phyloP scores from a whole-genome alignment of 2,113 vertebrate genomes.

The Nyctereutes procyonoides region DNA sequence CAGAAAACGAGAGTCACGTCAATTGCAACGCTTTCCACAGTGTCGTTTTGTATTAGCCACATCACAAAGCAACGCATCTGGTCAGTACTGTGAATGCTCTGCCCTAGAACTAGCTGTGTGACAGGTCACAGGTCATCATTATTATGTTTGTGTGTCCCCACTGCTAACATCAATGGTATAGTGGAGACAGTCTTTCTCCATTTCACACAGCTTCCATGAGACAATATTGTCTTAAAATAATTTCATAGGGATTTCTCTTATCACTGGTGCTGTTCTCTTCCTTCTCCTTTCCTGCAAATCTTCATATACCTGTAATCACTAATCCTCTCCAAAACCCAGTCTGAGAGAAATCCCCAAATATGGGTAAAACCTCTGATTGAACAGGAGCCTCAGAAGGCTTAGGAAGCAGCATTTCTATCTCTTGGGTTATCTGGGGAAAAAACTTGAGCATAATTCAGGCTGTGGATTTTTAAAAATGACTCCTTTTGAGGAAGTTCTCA shows the following conservation, averaged over 20 bases:
- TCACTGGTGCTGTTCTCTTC: neutral
- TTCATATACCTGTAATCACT: fast-evolving
- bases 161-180: fast-evolving
- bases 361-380: fast-evolving
- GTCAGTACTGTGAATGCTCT: neutral
- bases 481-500: neutral
- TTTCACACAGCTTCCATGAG: neutral
- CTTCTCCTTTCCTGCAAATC: neutral
- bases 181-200: neutral
- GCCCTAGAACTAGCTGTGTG: fast-evolving
- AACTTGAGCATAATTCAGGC: neutral
- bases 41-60: neutral
- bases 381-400: neutral
- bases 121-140: neutral
- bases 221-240: neutral
- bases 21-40: fast-evolving
- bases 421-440: neutral
- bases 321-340: neutral
- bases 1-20: neutral
- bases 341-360: neutral
- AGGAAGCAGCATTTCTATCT: neutral
- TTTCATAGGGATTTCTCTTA: neutral
- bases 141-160: fast-evolving
- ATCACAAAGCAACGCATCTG: neutral
- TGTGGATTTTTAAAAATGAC: neutral